Evolutionary conservation across 2,113 vertebrate species (phyloP), one percentile per base, ranked within the genome.

Genomic region (Athene cunicularia): DNA sequence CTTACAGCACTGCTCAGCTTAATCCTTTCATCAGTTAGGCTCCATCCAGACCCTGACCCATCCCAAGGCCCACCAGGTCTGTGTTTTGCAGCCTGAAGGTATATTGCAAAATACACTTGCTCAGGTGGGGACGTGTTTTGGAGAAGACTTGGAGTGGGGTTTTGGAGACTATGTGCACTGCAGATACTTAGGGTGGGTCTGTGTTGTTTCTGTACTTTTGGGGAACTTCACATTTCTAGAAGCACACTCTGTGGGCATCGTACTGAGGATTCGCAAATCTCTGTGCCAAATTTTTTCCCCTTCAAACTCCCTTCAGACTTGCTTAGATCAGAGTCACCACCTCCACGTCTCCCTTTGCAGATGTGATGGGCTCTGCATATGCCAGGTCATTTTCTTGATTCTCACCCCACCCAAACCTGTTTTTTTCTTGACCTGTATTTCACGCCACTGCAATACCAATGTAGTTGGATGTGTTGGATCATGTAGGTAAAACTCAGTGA

Each of bases 11-110:
- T 73, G 53, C 35, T 47, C 17, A 19, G 10, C 14, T 47, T 80
- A 39, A 74, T 35, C 30, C 17, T 9, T 15, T 26, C 47, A 23
- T 5, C 9, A 11, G 0, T n/a, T 59, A 45, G 13, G 7, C 37
- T 83, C 37, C 19, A 35, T 66, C 28, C 53, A 59, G 66, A 32
- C 5, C 58, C 19, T 59, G 33, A 35, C 21, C 5, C 20, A 17
- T 33, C 43, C 21, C 23, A 43, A 20, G 24, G 5, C 8, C 14
- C 8, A 16, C 21, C 1, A 0, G 5, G 16, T 28, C 22, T 70
- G 27, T 24, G 21, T 39, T 71, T 74, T 81, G 15, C 14, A 41
- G 4, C 26, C 18, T 35, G 39, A 60, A 27, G n/a, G 8, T 55
- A 16, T 60, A 30, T n/a, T 74, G 62, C 14, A 41, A 35, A 66